Evolutionary conservation across 2,888 invertebrate genomes (phyloP), one percentile per base, ranked within the genome.

Genomic region (Blastobasis adustella): DNA sequence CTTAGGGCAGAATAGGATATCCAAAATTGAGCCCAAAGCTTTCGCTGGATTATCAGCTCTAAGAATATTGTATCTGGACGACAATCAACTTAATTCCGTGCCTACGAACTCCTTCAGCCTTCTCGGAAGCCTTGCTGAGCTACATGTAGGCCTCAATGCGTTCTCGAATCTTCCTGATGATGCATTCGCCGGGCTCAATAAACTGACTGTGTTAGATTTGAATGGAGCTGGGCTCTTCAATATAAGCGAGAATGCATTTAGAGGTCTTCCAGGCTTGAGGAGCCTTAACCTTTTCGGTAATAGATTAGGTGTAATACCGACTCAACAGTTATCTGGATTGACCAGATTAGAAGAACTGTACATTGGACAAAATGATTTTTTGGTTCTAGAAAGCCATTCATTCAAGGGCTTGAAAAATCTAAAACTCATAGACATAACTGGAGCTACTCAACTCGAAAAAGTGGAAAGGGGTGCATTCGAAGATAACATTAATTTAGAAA

Each of bases 1-100:
- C 82, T 87, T 96, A 55, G 96, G 96, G 10, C 93, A 95, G 77
- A 96, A 96, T 76, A 91, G 95, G 65, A 95, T 96, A 71, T 93
- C 93, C 10, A 91, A 91, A 66, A 93, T 96, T 46, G 95, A 96
- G 66, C 90, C 93, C 0, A 90, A 90, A 58, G 94, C 96, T 4
- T 94, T 96, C 64, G 91, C 93, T 49, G 95, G 94, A 1, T 78
- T 96, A 49, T 86, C 90, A 5, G 92, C 94, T n/a, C 84, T 96
- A 52, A 90, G 95, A 56, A 93, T 96, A 23, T 83, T 96, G 9
- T 95, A 95, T 75, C 84, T 96, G 57, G 96, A 96, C 69, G 96
- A 96, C 73, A 96, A 96, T 75, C 93, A 94, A 55, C 76, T 96
- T 56, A 93, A 91, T 60, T 89, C 91, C 1, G 93, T 96, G 49